Evolutionary conservation across 2,888 invertebrate genomes (phyloP), one percentile per base, ranked within the genome.

Genomic region (Hecatera dysodea): DNA sequence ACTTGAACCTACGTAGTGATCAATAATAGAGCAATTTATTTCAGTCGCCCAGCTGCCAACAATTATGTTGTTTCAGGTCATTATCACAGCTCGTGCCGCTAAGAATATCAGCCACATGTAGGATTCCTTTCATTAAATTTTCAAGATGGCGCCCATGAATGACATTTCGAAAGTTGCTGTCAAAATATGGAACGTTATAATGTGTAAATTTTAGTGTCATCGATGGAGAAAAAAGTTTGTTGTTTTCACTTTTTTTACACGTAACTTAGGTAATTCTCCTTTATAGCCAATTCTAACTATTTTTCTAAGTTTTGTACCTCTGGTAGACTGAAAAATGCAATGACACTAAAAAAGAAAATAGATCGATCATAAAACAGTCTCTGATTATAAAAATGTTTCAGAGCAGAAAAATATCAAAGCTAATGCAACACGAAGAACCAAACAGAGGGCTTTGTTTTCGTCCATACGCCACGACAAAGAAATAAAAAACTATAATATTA

Each of bases 21-120:
- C 78, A 78, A 73, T 73, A 72, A 56, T 46, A 60, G 8, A 78
- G 36, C 42, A 39, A 29, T 61, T 61, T 44, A 71, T 55, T 72
- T 72, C 73, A 44, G n/a, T 78, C 27, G 11, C 17, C 56, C 72
- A 53, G 36, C 48, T 79, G 73, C 15, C 24, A 27, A 19, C 12
- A 50, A 50, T 48, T 50, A 22, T 27, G 1, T 55, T 46, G n/a
- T 36, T 61, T 72, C 55, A 71, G 17, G n/a, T 11, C 7, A 33
- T 33, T 39, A n/a, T 24, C 50, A 57, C 57, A 44, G 29, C 42
- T 19, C 39, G 44, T 71, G n/a, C 27, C 29, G 29, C 39, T 46
- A 29, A 71, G 24, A 77, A 52, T 39, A 36, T 9, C 33, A 17
- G 46, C 19, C 57, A 68, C 27, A 46, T 22, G 69, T n/a, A n/a